Evolutionary conservation across 2,888 invertebrate genomes (phyloP).

Genomic region (Augochlorella aurata): DNA sequence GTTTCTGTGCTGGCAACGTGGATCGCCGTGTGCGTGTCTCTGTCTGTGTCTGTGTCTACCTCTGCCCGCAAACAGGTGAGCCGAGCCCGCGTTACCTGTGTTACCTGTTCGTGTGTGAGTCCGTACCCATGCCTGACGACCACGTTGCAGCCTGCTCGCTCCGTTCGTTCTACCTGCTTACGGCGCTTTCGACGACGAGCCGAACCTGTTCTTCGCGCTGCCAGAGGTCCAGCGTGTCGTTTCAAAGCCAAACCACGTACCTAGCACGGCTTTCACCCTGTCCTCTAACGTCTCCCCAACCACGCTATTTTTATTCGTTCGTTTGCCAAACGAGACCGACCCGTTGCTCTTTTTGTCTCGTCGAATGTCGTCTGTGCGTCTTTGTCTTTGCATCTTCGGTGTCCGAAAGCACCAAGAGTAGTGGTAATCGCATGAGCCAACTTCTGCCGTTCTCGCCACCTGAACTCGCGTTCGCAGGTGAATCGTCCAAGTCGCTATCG

Average conservation of each 20-base stretch:
- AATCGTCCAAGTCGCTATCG: neutral
- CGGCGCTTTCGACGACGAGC: slow-evolving; percentile 61
- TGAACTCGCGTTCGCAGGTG: neutral
- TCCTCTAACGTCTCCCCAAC: neutral
- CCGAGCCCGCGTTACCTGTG: neutral
- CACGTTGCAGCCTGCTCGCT: slow-evolving; percentile 25
- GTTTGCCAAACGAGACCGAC: neutral
- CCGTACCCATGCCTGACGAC: neutral
- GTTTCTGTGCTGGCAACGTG: slow-evolving; percentile 29
- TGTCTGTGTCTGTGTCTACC: neutral
- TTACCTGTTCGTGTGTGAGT: neutral
- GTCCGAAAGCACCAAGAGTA: too few relatives aligned
- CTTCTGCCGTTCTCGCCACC: neutral
- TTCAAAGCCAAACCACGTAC: slow-evolving; percentile 45
- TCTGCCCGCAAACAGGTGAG: slow-evolving; percentile 41
- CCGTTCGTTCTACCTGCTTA: slow-evolving; percentile 57
- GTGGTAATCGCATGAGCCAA: neutral
- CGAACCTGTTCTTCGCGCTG: slow-evolving; percentile 60
- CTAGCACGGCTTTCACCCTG: slow-evolving; percentile 20
- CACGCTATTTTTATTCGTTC: neutral
- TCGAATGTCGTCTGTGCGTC: too few relatives aligned
- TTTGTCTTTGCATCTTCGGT: too few relatives aligned
- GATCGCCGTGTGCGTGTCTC: neutral
- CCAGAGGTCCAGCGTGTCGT: slow-evolving; percentile 57
- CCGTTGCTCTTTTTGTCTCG: neutral